Conservation (phyloP, 2,797 vertebrate species). For the Typhlichthys eigenmanni region DNA sequence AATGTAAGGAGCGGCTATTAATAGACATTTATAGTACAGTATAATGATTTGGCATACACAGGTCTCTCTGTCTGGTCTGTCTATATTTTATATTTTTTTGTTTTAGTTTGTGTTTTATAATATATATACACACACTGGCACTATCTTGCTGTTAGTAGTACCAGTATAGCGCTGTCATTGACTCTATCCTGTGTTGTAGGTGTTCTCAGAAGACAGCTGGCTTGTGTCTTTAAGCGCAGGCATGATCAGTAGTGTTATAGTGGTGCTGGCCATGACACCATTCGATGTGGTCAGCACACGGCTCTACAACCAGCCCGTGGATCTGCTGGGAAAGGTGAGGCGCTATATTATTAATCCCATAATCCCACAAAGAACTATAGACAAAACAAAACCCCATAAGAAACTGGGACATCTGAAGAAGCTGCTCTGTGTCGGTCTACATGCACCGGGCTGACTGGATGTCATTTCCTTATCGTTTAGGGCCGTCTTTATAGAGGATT, state of each 20-base stretch:
- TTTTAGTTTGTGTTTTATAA: no score
- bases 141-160: no score
- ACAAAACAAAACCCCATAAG: no score
- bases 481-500: constrained; percentile 77
- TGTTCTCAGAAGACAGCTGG: constrained; percentile 77
- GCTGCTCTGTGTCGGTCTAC: neutral
- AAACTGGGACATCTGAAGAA: neutral
- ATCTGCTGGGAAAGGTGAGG: constrained; percentile 77
- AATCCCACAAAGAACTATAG: no score
- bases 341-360: no score
- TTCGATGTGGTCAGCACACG: constrained; percentile 85
- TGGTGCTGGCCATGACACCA: constrained; percentile 82
- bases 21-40: constrained; percentile 8
- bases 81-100: no score
- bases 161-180: neutral
- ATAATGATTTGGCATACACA: no score
- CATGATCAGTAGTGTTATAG: constrained; percentile 82
- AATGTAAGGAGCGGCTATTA: constrained; percentile 11
- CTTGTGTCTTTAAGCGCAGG: constrained; percentile 75
- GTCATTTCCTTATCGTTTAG: constrained; percentile 50
- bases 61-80: no score
- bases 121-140: no score
- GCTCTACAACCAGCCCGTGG: constrained; percentile 84
- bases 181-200: constrained; percentile 42
- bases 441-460: constrained; percentile 1